Base-by-base conservation (phyloP, 2,797 vertebrate species). In the Hemitrygon akajei region DNA sequence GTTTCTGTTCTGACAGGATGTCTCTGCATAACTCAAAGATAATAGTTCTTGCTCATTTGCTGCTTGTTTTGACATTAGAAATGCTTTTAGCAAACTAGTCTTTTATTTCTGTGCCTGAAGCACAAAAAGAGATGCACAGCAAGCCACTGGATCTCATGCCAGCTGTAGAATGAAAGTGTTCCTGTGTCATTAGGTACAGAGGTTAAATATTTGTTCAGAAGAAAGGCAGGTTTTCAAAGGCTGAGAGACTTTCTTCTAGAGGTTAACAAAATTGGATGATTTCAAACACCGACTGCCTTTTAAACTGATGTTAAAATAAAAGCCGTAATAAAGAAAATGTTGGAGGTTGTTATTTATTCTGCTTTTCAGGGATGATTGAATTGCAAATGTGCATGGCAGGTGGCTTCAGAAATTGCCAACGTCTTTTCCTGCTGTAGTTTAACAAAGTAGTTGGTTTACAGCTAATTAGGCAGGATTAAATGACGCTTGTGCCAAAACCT, bases 11-110 rank as follows among this genome's bases (percentile, higher is more conserved):
- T 16, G 76, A 93, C 12, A 56, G 71, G 40, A 93, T 93, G 71
- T 37, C 14, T 93, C 27, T 47, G 71, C 12, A 27, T 76, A 93
- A 93, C 40, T 56, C 71, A 75, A 30, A 30, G 47, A 16, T 93
- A 75, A 75, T 93, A 76, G 91, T 75, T 75, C 25, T 47, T 93
- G 91, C 71, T 76, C 37, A 93, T 93, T 93, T 93, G 71, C 91
- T 93, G 91, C 71, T 93, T 93, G 91, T 75, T 93, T 93, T 93
- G 71, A 93, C 91, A 76, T 75, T 56, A 93, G 91, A 93, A 93
- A n/a, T 93, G 40, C 91, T 75, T 93, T 92, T 56, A 56, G 91
- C 69, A 92, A 92, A 75, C 91, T 92, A 92, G 16, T 37, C 40
- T 92, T 40, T 56, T 93, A 93, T 75, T 93, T 93, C 71, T 76